Evolutionary conservation across 2,888 invertebrate species (phyloP), one percentile per base, ranked within the genome.

Genomic region (Pogonocherus hispidulus): DNA sequence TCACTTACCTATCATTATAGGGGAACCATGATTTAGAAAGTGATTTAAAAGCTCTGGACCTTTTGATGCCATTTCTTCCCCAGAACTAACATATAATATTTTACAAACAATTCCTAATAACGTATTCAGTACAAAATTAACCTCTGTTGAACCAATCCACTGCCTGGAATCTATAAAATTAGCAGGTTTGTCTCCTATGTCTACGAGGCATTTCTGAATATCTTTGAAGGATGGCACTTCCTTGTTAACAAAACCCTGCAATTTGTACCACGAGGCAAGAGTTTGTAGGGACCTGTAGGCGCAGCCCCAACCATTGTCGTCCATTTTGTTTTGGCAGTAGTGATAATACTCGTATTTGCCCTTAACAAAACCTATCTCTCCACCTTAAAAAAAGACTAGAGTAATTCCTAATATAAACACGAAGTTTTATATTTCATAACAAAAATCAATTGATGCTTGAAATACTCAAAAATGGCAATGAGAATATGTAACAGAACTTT

Each of bases 301-400:
- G 87, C 99, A 99, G 3, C 99, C 99, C 99, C 99, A 99, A n/a
- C 97, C 97, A 84, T 94, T 93, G 81, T 99, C 99, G 84, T 98
- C 94, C 83, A 96, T 91, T 75, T 91, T 90, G 81, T 98, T 94
- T 85, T 98, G 98, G 92, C 96, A 93, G 84, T 99, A 99, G 85
- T 99, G 99, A 83, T 97, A 94, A 86, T 99, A 99, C 16, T 92
- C 88, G 83, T 99, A 99, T 72, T 91, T 89, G 1, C 99, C 99
- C 72, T 91, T 88, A 1, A 99, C 92, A 27, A 92, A 71, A 46
- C 86, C 87, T 67, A 88, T 81, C 75, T 87, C 87, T 47, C 89
- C 89, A 69, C 86, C 88, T 74, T 77, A 41, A 52, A 67, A 41
- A 57, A 65, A 66, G 47, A 16, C 3, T 18, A n/a, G 65, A 19